Evolutionary conservation across 2,797 vertebrate species (phyloP).

Genomic region (Pangasius mekongensis): DNA sequence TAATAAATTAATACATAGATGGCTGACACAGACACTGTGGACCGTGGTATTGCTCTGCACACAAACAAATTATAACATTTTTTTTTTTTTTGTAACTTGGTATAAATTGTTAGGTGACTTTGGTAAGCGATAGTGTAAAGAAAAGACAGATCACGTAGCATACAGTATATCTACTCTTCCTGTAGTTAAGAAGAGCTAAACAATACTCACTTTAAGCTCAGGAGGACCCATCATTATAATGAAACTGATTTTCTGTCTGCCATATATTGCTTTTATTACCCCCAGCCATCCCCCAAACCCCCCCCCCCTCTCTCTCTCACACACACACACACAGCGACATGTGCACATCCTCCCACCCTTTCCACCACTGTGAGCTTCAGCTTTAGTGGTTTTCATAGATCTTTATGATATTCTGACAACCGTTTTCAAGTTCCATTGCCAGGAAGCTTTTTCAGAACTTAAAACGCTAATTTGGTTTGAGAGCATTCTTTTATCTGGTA

Average conservation of each 20-base stretch:
- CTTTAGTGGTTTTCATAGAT: conserved; percentile 46
- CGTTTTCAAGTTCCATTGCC: conserved; percentile 47
- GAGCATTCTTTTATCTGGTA: conserved; percentile 60
- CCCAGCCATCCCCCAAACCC: too few species aligned
- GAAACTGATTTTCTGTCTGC: conserved; percentile 59
- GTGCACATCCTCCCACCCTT: conserved; percentile 18
- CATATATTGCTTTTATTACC: conserved; percentile 60
- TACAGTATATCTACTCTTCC: conserved; percentile 25
- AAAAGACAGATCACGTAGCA: background rate
- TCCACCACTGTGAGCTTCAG: conserved; percentile 24
- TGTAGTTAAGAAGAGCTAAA: conserved; percentile 39
- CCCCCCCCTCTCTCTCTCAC: background rate
- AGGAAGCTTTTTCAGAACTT: conserved; percentile 50
- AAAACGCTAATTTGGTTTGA: conserved; percentile 59
- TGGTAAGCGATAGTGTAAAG: background rate
- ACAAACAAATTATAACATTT: background rate
- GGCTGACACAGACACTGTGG: background rate
- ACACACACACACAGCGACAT: background rate
- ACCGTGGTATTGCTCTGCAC: background rate
- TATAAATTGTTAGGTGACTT: conserved; percentile 1
- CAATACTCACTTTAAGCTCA: conserved; percentile 47
- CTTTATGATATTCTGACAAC: conserved; percentile 50
- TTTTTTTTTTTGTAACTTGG: background rate
- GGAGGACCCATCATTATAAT: conserved; percentile 56
- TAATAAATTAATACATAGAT: conserved; percentile 23